Percentiles rank a stretch among this genome's conserved stretches.
Conservation (phyloP, 2,888 invertebrate species). For the Pachymerium ferrugineum region DNA sequence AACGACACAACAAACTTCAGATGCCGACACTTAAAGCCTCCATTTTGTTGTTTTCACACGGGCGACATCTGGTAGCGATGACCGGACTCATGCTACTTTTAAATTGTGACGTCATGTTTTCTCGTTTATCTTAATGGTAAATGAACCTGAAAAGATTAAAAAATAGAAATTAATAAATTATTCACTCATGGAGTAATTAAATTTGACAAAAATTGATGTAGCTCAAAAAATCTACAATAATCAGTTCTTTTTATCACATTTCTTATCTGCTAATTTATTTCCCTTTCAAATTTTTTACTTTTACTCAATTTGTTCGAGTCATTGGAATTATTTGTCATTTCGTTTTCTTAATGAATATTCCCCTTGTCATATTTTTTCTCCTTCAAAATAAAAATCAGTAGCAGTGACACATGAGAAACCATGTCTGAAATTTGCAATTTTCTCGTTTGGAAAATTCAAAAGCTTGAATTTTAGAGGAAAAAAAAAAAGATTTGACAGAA, state of each 20-base stretch:
- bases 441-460: conserved; percentile 13
- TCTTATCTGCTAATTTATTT: no score
- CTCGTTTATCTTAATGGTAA: not conserved
- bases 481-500: not conserved
- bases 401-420: conserved; percentile 15
- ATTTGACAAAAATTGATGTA: no score
- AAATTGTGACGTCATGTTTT: not conserved
- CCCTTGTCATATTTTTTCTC: not conserved
- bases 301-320: not conserved
- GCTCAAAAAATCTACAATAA: no score
- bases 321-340: conserved; percentile 12
- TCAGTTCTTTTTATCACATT: no score
- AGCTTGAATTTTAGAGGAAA: not conserved
- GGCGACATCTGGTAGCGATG: no score
- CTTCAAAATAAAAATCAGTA: not conserved
- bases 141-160: not conserved
- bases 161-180: not conserved
- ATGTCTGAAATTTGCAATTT: conserved; percentile 10
- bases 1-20: not conserved
- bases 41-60: not conserved
- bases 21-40: not conserved
- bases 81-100: no score
- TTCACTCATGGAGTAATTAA: no score
- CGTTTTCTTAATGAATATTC: not conserved
- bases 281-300: not conserved